Evolutionary conservation across 2,888 invertebrate genomes (phyloP).

Genomic region (Autographa pulchrina): DNA sequence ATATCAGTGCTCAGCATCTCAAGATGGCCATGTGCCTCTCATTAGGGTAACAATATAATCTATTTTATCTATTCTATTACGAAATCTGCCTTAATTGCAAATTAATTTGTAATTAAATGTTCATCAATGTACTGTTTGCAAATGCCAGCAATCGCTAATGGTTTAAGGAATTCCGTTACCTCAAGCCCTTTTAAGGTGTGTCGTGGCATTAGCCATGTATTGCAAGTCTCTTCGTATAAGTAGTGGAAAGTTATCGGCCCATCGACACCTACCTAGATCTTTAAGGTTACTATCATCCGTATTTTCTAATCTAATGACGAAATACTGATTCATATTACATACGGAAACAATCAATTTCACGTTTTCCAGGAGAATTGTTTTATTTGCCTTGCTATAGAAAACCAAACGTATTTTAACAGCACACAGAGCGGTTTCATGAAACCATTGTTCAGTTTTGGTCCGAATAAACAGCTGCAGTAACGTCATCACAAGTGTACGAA

Average conservation of each 20-base stretch:
- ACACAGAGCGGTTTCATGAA: background rate
- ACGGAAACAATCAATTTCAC: background rate
- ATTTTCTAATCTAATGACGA: constrained; percentile 19
- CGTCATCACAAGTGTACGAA: constrained; percentile 67
- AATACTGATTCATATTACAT: background rate
- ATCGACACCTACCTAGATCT: constrained; percentile 22
- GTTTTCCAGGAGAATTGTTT: background rate
- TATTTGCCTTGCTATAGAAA: background rate
- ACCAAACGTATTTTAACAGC: background rate
- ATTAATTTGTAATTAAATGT: constrained; percentile 18
- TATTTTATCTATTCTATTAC: too few species aligned
- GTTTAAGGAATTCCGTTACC: constrained; percentile 35
- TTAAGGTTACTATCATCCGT: background rate
- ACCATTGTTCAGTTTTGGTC: constrained; percentile 16
- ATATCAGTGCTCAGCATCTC: background rate
- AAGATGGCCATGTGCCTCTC: background rate
- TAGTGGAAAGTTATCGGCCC: constrained; percentile 41
- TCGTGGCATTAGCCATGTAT: constrained; percentile 40
- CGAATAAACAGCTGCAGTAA: constrained; percentile 58
- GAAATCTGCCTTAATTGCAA: background rate
- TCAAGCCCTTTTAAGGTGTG: constrained; percentile 45
- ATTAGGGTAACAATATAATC: background rate
- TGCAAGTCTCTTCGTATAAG: constrained; percentile 28
- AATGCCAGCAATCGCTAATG: constrained; percentile 32
- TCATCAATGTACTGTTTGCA: constrained; percentile 23